Evolutionary conservation across 2,888 invertebrate genomes (phyloP).

Genomic region (Tupiocoris notatus): DNA sequence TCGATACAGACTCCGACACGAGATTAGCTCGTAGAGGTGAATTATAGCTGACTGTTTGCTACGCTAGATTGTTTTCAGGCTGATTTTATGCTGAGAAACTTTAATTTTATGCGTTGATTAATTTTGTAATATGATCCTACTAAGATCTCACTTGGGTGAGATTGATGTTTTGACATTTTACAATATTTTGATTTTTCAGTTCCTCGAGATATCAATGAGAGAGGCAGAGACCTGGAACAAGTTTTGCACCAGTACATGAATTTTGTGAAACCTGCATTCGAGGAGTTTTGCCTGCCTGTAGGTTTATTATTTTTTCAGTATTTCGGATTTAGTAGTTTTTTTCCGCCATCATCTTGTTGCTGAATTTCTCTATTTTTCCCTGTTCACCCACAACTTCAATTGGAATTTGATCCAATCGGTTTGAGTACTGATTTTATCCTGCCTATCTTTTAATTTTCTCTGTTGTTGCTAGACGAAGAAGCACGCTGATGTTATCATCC

Average conservation of each 20-base stretch:
- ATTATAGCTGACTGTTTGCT: too few species aligned
- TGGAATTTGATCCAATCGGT: too few species aligned
- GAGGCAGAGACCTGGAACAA: slow-evolving; percentile 89
- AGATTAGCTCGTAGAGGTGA: slow-evolving; percentile 92
- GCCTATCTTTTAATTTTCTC: not conserved
- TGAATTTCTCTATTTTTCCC: too few species aligned
- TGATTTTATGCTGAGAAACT: too few species aligned
- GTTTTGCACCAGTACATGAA: slow-evolving; percentile 96
- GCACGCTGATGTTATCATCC: slow-evolving; percentile 99
- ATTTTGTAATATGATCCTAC: too few species aligned
- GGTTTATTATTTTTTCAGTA: not conserved
- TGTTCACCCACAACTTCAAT: too few species aligned
- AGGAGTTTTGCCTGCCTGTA: slow-evolving; percentile 96
- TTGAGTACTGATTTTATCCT: too few species aligned
- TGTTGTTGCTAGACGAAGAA: slow-evolving; percentile 86
- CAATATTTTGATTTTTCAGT: slow-evolving; percentile 68
- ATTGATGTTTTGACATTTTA: too few species aligned
- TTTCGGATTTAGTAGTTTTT: not conserved
- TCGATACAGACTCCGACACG: slow-evolving; percentile 98
- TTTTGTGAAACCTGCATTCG: slow-evolving; percentile 99
- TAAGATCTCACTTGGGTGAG: too few species aligned
- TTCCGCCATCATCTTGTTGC: too few species aligned
- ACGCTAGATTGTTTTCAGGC: too few species aligned
- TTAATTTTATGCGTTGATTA: too few species aligned
- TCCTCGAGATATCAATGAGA: slow-evolving; percentile 90